phyloP scores from a whole-genome alignment of 2,113 vertebrate species.

The Pavo muticus region DNA sequence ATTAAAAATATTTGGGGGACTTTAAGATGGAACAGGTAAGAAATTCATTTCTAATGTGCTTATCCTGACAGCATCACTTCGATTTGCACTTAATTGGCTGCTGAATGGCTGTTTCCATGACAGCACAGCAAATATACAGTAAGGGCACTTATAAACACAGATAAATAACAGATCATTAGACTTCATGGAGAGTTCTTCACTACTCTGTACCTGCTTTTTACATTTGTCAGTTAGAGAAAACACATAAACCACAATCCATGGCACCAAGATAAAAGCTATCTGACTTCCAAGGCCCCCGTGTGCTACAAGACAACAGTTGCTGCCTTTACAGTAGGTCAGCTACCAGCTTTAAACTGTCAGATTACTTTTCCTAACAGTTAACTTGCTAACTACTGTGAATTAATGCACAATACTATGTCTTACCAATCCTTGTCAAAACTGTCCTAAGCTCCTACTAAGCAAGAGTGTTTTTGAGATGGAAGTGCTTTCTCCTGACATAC shows the following conservation, averaged over 20 bases:
- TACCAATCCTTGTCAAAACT: neutral
- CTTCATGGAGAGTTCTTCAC: constrained; percentile 7
- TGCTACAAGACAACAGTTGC: constrained; percentile 34
- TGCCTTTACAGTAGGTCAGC: constrained; percentile 6
- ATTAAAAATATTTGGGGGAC: neutral
- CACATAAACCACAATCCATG: neutral
- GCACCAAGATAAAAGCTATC: constrained; percentile 23
- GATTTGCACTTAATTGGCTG: constrained; percentile 27
- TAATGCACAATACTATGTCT: neutral
- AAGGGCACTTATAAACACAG: neutral
- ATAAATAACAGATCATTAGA: constrained; percentile 25
- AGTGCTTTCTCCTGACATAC: constrained; percentile 22
- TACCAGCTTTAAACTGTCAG: constrained; percentile 28
- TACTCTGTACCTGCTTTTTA: constrained; percentile 3
- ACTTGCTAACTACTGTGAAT: neutral
- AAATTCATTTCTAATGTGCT: constrained; percentile 12
- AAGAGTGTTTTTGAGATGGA: constrained; percentile 23
- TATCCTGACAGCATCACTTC: constrained; percentile 7
- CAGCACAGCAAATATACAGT: constrained; percentile 14
- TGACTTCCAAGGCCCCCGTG: neutral
- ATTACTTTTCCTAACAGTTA: constrained; percentile 31
- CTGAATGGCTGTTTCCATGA: constrained; percentile 44
- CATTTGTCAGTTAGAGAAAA: constrained; percentile 2
- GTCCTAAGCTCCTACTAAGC: neutral
- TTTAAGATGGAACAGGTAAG: neutral